Base-by-base conservation (phyloP, 2,888 invertebrate genomes). In the Nomada lathburiana region DNA sequence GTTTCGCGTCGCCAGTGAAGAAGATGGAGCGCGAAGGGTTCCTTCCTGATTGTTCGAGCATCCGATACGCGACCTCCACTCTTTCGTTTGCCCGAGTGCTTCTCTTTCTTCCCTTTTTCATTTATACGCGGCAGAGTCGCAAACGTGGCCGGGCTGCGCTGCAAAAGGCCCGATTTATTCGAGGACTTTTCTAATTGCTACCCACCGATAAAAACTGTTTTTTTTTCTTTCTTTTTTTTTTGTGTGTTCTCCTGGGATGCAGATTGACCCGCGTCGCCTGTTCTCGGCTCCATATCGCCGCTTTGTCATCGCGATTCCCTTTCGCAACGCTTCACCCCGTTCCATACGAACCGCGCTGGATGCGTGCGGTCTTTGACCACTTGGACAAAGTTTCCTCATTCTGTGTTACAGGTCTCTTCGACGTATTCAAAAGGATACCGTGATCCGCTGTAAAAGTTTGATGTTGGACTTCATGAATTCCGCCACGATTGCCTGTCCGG, bases 181-280 rank as follows among this genome's bases (percentile, higher is more conserved):
- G 47, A 79, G 68, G 68, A 79, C 63, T 76, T 57, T 76, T 59
- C 69, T 76, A 76, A 79, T 76, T 76, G 76, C 78, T 76, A 69
- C 13, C 63, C 69, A 52, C 26, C 50, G 64, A 29, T 42, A 16
- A 62, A 62, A 68, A 76, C 47, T 55, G 47, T 74, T 67, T 50
- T 44, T 36, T 7, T 36, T 0, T 36, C 5, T 36, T 0, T 36
- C 1, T 36, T 7, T 36, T 1, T 36, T 0, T 36, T 36, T 7
- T 36, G 5, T 26, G 10, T 9, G 36, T 7, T 36, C 36, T 10
- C 50, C 62, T 16, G 47, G 47, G 47, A 71, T 42, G 52, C 52
- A 36, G 52, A 71, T 71, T 62, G 71, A 62, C 23, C 68, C 42
- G 47, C 62, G 9, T n/a, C 53, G 20, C 29, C 26, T 16, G 23